Base-by-base conservation (phyloP, 2,113 vertebrate genomes). In the Bombycilla garrulus region DNA sequence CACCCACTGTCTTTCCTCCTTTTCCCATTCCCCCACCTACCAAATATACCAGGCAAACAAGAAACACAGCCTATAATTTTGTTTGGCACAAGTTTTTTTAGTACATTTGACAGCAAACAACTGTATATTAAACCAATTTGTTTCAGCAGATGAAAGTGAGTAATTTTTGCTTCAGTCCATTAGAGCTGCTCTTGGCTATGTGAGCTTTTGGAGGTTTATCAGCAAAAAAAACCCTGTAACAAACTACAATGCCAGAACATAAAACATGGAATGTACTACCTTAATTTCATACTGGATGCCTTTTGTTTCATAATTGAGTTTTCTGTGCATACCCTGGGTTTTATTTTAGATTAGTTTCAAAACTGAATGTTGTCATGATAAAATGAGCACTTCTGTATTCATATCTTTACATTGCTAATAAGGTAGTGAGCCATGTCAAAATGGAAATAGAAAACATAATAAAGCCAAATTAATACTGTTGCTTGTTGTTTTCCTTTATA, bases 311-410 rank as follows among this genome's bases (percentile, higher is more conserved):
- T 94, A 95, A 96, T 78, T 88, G 86, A 96, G 71, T 95, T 97
- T 97, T 83, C 72, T 74, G 25, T 87, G 80, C 47, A 82, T 92
- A 56, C 25, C 11, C 50, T 94, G 44, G 57, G 79, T 92, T 97
- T 96, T 91, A 96, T 95, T 97, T 97, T 91, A 97, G 86, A 93
- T 95, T 91, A 92, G 76, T 95, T 96, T 97, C 77, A 92, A 95
- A 96, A 95, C 70, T 72, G 76, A 96, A 91, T 92, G 81, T 83
- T 91, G 80, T 69, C 53, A 90, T 81, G 71, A 95, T 85, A 93
- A 95, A 91, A 93, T 62, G 80, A 86, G 65, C 47, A 45, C 81
- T 95, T 95, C 70, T 53, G n/a, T 61, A 77, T 83, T 74, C 57
- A 31, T 76, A 92, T 90, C 87, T 96, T 93, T 93, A 88, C 73